Evolutionary conservation across 1,140 invertebrate genomes (phyloP), one percentile per base, ranked within the genome.

Genomic region (Nephila pilipes): DNA sequence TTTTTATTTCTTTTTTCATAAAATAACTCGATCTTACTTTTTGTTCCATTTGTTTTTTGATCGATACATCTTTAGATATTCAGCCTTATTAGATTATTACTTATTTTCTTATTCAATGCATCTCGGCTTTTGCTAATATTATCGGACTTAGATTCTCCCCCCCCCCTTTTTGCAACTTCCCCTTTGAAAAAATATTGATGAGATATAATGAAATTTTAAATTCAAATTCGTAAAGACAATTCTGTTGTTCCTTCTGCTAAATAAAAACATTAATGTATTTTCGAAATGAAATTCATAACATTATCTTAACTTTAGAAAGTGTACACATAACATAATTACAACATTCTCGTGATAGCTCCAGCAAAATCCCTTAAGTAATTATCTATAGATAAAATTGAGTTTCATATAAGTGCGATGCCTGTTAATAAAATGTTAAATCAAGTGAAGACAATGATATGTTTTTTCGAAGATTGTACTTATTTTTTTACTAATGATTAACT

Each of bases 51-150:
- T 16, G 10, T 8, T 75, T 75, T 75, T 75, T 75, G 14, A 32
- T 75, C 65, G 65, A 36, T 75, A 36, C 65, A 5, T 29, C 12
- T 75, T 36, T 25, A 16, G 25, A 16, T 18, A 25, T 29, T 29
- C 12, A 69, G 29, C 14, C 16, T 69, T 69, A 69, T 69, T 69
- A 69, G 65, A 69, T 69, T 69, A 75, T 75, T 25, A 75, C 32
- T 75, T 75, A 75, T 75, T 75, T 75, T 29, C 32, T 2, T 2
- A 25, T 32, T 75, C 29, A 29, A 32, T 16, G 25, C 29, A 4
- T 75, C 29, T 16, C 32, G 16, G 65, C 29, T 75, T 75, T 75
- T 75, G 65, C 29, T 75, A 29, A 75, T 75, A 75, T 75, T 75
- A 75, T 75, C 10, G 65, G 29, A 75, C 29, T 29, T 2, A 0